Evolutionary conservation across 2,888 invertebrate species (phyloP).

Genomic region (Amblyteles armatorius): DNA sequence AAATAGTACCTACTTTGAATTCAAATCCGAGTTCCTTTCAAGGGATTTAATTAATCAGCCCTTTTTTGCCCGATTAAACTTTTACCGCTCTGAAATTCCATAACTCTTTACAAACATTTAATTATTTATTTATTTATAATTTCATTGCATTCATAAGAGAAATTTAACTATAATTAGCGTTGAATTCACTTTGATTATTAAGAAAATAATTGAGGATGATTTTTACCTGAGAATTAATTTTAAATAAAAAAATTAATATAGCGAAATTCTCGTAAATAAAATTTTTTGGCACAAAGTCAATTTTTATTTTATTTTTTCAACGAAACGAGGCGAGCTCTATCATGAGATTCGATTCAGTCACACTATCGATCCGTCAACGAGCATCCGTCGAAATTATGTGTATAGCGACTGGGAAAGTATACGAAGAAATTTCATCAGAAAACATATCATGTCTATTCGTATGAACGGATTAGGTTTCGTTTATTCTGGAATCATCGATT

Average conservation of each 20-base stretch:
- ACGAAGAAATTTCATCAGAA: conserved; percentile 34
- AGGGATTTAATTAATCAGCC: no score
- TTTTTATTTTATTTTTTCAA: background rate
- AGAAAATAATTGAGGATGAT: conserved; percentile 35
- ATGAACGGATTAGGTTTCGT: conserved; percentile 64
- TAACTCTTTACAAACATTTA: no score
- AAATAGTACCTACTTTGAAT: background rate
- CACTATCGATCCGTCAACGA: conserved; percentile 32
- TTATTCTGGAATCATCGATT: conserved; percentile 67
- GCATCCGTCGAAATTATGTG: conserved; percentile 57
- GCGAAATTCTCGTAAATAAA: background rate
- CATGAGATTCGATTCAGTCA: background rate
- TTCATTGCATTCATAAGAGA: no score
- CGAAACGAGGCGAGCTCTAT: background rate
- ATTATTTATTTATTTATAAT: no score
- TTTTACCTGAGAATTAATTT: background rate
- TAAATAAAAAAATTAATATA: background rate
- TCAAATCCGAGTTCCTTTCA: no score
- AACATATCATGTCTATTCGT: conserved; percentile 44
- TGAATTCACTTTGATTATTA: background rate
- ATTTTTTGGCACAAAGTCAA: background rate
- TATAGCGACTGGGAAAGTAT: conserved; percentile 23
- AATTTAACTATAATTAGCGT: no score
- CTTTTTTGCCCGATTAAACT: no score
- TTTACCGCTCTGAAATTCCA: no score